Evolutionary conservation across 2,888 invertebrate genomes (phyloP).

Genomic region (Molorchus minor): DNA sequence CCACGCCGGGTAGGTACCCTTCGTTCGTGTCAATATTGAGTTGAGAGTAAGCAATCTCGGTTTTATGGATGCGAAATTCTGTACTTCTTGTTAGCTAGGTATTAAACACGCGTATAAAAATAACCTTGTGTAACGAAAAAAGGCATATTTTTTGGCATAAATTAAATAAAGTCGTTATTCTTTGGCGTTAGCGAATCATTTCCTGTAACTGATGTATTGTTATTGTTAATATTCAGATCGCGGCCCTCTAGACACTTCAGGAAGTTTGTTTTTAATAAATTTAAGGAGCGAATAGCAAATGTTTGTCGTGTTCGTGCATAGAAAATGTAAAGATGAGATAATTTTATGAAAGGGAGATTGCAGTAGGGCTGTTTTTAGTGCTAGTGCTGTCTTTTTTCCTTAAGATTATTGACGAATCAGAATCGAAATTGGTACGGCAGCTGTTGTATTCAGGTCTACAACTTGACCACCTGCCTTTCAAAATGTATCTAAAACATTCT

Average conservation of each 20-base stretch:
- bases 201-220: constrained; percentile 12
- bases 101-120: not conserved
- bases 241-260: not conserved
- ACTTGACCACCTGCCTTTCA: constrained; percentile 27
- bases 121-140: not conserved
- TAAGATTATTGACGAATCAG: constrained; percentile 19
- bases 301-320: constrained; percentile 18
- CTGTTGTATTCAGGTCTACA: constrained; percentile 8
- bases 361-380: not conserved
- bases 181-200: constrained; percentile 7
- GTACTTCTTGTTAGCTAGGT: too few relatives aligned
- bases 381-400: constrained; percentile 11
- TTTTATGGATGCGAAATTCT: too few relatives aligned
- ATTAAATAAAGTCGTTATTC: not conserved
- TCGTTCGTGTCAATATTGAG: not conserved
- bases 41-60: too few relatives aligned
- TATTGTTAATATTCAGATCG: constrained; percentile 12
- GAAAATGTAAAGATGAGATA: too few relatives aligned
- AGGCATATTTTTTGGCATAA: not conserved
- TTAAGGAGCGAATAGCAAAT: constrained; percentile 22
- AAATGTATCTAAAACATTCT: too few relatives aligned
- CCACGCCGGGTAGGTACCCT: constrained; percentile 37
- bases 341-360: constrained; percentile 14
- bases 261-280: constrained; percentile 15
- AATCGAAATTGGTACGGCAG: constrained; percentile 25